Conservation (phyloP, 2,113 vertebrate species). For the Rhombomys opimus region DNA sequence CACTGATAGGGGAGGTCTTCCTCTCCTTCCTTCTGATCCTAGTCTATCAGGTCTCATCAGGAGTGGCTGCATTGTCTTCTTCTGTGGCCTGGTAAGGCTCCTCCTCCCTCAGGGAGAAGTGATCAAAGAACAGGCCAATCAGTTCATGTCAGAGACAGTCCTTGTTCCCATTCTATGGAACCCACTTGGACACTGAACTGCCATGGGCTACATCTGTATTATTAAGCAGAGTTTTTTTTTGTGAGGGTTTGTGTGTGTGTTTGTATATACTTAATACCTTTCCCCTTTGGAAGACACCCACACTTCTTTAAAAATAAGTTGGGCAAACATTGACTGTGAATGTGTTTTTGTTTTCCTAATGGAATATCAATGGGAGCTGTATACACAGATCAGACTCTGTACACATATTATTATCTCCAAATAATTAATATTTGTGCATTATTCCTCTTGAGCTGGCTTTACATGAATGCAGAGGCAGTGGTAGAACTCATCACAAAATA, state of each 20-base stretch:
- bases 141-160: too few relatives aligned
- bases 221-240: slow-evolving; percentile 61
- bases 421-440: slow-evolving; percentile 85
- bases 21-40: too few relatives aligned
- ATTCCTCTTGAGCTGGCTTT: slow-evolving; percentile 73
- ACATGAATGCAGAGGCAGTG: slow-evolving; percentile 75
- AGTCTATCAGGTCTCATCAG: too few relatives aligned
- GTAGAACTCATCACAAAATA: slow-evolving; percentile 77
- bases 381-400: slow-evolving; percentile 78
- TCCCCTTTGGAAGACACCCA: slow-evolving; percentile 72
- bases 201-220: neutral
- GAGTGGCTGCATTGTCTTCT: too few relatives aligned
- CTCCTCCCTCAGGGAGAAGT: too few relatives aligned
- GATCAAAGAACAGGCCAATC: too few relatives aligned
- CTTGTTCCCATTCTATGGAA: too few relatives aligned
- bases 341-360: slow-evolving; percentile 84
- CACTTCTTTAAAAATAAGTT: slow-evolving; percentile 80
- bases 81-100: too few relatives aligned
- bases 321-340: slow-evolving; percentile 73
- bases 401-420: slow-evolving; percentile 83
- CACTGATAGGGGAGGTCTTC: too few relatives aligned
- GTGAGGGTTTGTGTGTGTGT: neutral
- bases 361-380: slow-evolving; percentile 80
- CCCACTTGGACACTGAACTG: too few relatives aligned
- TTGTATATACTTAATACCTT: slow-evolving; percentile 50